Percentiles rank a stretch among this genome's conserved stretches.
Conservation (phyloP, 2,888 invertebrate species). For the Ophion slaviceki region DNA sequence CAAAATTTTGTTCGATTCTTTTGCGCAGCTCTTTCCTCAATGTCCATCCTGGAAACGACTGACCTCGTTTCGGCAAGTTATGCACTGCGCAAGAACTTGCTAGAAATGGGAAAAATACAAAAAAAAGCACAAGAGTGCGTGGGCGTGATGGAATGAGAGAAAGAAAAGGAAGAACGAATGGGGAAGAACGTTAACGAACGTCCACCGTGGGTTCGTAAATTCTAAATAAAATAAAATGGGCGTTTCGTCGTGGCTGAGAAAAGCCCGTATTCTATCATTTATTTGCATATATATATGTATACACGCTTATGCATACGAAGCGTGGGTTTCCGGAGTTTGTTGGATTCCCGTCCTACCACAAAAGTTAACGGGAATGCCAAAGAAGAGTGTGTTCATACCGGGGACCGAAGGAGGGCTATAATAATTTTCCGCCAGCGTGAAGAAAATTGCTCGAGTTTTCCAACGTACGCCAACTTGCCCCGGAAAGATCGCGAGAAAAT, state of each 20-base stretch:
- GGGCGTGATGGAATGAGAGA: not conserved
- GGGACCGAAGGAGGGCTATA: conserved; percentile 15
- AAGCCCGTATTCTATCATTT: conserved; percentile 11
- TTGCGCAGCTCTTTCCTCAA: conserved; percentile 10
- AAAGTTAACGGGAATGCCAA: conserved; percentile 38
- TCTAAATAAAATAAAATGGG: conserved; percentile 54
- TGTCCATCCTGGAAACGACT: conserved; percentile 27
- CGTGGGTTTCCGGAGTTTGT: conserved; percentile 26
- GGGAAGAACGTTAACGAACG: conserved; percentile 17
- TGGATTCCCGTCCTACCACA: conserved; percentile 15
- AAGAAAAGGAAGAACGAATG: not conserved
- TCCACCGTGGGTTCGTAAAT: conserved; percentile 41
- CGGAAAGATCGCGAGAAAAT: conserved; percentile 25
- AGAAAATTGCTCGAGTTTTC: conserved; percentile 43
- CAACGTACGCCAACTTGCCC: conserved; percentile 6
- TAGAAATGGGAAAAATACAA: not conserved
- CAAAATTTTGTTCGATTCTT: conserved; percentile 51
- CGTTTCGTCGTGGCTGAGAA: conserved; percentile 49
- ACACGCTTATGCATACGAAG: conserved; percentile 17
- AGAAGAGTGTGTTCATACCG: conserved; percentile 35
- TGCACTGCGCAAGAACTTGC: conserved; percentile 31
- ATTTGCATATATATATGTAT: conserved; percentile 8
- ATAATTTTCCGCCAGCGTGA: conserved; percentile 38
- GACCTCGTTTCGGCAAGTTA: conserved; percentile 59
- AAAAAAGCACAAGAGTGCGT: not conserved